These are phyloP conservation scores for Mormyrus proboscirostris DNA, from an alignment of 2,797 vertebrate genomes.

Conservation along the genomic window DNA sequence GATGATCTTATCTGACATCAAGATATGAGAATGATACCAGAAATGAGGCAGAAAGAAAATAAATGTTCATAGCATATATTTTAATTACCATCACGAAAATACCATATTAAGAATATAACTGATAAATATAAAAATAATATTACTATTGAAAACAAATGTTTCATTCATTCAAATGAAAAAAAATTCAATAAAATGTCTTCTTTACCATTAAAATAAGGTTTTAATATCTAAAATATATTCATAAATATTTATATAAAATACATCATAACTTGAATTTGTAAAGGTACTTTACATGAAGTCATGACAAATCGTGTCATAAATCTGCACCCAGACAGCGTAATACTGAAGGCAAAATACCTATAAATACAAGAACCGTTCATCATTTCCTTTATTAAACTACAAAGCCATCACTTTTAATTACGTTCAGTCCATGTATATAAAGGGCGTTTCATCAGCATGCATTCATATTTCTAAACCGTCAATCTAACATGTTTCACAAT, in stretches of 20 bases:
- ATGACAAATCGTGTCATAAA: not conserved
- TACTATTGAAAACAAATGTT: not conserved
- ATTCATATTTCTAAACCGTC: not conserved
- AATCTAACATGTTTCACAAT: constrained; percentile 17
- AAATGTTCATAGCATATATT: not conserved
- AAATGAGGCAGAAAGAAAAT: not conserved
- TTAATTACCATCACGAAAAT: not conserved
- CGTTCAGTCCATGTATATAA: not conserved
- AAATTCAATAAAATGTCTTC: not conserved
- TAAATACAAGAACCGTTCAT: not conserved
- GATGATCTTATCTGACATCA: not conserved
- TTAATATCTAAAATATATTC: not conserved
- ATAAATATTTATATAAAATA: not conserved
- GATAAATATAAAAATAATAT: not conserved
- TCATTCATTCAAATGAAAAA: not conserved
- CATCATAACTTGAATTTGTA: not conserved
- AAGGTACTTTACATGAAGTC: not conserved
- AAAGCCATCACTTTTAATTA: not conserved
- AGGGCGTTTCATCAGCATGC: not conserved
- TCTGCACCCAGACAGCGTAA: not conserved
- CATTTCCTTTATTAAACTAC: not conserved
- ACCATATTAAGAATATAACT: not conserved
- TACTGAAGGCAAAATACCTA: not conserved
- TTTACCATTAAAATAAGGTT: not conserved
- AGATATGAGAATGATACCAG: not conserved